Base-by-base conservation (phyloP, 2,888 invertebrate genomes). In the Nemotelus nigrinus region DNA sequence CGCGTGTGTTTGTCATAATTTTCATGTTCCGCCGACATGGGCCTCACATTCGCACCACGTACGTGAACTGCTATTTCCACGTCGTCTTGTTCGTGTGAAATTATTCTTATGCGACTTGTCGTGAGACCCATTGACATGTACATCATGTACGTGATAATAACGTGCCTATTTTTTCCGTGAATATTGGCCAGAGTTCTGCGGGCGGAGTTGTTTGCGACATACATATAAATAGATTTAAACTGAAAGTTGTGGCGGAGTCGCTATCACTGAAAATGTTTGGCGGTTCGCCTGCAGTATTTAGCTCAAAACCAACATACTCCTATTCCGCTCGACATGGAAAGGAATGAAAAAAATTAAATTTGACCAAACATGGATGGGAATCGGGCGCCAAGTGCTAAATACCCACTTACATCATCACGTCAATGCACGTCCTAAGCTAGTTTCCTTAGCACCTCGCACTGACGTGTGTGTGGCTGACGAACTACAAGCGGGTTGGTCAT, bases 1-100 rank as follows among this genome's bases (percentile, higher is more conserved):
- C 63, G 63, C 63, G 63, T 63, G 63, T 63, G 43, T 63, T 63
- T 63, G 63, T 63, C 57, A 63, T 63, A 63, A 63, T 63, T 63
- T 43, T 63, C 63, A 43, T 43, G 63, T 63, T 63, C 63, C 63
- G 43, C 41, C 63, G 25, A 25, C 25, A 25, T 63, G 63, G 63
- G 63, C 63, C 63, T 39, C 63, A 63, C 63, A 63, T 63, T 63
- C 43, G 63, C 43, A 63, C 63, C 41, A 39, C 63, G 63, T 63
- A 63, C 63, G 63, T 63, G 43, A 63, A 43, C 43, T 43, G 63
- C 25, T 25, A 25, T 63, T 63, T 63, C 63, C 63, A 63, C 63
- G 63, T 43, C 63, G 43, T 43, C 43, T 63, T 63, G 63, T 41
- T 8, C 63, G 63, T 63, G 63, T 63, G 63, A 10, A 63, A 63